These are phyloP conservation scores for Sternarchorhynchus goeldii DNA, from an alignment of 2,797 vertebrate species.

Conservation along the genomic window DNA sequence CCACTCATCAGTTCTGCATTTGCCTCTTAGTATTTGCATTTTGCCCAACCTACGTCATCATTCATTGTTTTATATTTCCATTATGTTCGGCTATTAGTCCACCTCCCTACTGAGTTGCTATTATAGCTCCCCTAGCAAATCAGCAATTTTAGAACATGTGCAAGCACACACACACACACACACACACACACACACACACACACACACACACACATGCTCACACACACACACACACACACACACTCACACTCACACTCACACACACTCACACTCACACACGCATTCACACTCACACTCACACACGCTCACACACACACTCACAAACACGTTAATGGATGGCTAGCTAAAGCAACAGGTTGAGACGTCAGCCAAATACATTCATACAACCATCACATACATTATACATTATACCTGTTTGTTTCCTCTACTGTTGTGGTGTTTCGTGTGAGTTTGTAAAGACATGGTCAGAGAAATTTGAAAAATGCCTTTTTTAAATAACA, in stretches of 20 bases:
- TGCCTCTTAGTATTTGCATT: background rate
- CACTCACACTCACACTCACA: slow-evolving; percentile 11
- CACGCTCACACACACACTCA: background rate
- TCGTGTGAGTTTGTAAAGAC: too few species aligned
- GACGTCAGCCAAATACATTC: background rate
- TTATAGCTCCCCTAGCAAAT: slow-evolving; percentile 15
- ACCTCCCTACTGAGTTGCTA: background rate
- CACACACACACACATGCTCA: too few species aligned
- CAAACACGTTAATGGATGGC: slow-evolving; percentile 3
- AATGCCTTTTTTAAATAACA: too few species aligned
- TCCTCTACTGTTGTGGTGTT: too few species aligned
- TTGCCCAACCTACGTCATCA: background rate
- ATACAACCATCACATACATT: too few species aligned
- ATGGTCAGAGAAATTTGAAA: too few species aligned
- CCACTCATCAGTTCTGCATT: background rate
- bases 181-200: background rate
- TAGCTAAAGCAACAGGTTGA: background rate
- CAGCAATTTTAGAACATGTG: slow-evolving; percentile 2
- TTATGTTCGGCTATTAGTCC: slow-evolving; percentile 17
- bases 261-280: background rate
- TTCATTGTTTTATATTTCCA: slow-evolving; percentile 18
- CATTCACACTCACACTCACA: background rate
- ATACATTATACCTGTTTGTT: too few species aligned
- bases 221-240: slow-evolving; percentile 15
- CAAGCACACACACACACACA: slow-evolving; percentile 3